phyloP scores from a whole-genome alignment of 2,113 vertebrate genomes.

The Sander vitreus region DNA sequence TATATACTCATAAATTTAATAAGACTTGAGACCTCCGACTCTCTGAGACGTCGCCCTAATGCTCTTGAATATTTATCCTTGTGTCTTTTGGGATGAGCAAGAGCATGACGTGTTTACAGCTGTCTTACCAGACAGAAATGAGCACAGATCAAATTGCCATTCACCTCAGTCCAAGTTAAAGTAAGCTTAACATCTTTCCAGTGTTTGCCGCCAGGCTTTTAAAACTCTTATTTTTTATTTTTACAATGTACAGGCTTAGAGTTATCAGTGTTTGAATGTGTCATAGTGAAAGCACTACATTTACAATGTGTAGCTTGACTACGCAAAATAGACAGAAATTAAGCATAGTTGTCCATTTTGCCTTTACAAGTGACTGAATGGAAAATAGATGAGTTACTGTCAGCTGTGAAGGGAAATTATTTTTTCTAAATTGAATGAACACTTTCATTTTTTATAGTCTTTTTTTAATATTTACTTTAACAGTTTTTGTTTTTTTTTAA shows the following conservation, averaged over 20 bases:
- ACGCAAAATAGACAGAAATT: slow-evolving; percentile 1
- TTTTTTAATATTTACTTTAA: background rate
- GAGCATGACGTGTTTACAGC: slow-evolving; percentile 70
- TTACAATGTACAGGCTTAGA: background rate
- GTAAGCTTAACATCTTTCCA: slow-evolving; percentile 35
- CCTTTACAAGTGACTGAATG: slow-evolving; percentile 33
- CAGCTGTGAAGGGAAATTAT: background rate
- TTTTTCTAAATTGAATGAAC: background rate
- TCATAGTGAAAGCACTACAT: slow-evolving; percentile 13
- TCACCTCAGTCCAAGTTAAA: slow-evolving; percentile 41
- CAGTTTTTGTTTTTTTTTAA: no score
- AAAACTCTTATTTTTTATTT: background rate
- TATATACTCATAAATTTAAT: background rate
- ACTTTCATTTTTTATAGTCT: background rate
- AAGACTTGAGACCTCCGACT: slow-evolving; percentile 33
- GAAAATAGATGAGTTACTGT: background rate
- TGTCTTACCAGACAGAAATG: slow-evolving; percentile 36
- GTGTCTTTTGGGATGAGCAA: slow-evolving; percentile 52
- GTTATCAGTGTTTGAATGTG: slow-evolving; percentile 29
- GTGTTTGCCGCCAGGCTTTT: slow-evolving; percentile 12
- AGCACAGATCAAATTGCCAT: slow-evolving; percentile 57
- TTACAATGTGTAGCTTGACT: slow-evolving; percentile 1
- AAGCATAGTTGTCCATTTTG: background rate
- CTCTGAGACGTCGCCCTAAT: background rate
- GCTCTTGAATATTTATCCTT: background rate